Percentiles rank a stretch among this genome's conserved stretches.
These are phyloP conservation scores for Drosophila littoralis DNA, from an alignment of 1,140 invertebrate species.

Conservation along the genomic window DNA sequence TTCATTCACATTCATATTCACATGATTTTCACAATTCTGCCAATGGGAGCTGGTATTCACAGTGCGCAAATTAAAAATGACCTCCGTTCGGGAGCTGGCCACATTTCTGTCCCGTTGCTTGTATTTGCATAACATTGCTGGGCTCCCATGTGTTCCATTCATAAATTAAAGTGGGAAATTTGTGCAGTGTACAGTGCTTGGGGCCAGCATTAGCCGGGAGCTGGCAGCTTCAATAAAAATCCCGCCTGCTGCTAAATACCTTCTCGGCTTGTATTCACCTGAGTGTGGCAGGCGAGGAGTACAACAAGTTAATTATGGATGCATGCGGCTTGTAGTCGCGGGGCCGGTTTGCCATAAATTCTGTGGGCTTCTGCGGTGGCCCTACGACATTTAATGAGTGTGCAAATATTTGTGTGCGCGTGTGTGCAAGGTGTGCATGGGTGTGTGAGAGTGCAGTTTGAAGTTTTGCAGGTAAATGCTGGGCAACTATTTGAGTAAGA, in stretches of 20 bases:
- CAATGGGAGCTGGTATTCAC: constrained; percentile 14
- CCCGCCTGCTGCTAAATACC: constrained; percentile 49
- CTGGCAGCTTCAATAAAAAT: constrained; percentile 55
- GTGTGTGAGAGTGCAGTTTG: constrained; percentile 35
- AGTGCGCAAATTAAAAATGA: constrained; percentile 50
- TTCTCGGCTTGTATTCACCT: constrained; percentile 24
- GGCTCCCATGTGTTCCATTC: constrained; percentile 43
- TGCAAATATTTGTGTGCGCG: constrained; percentile 52
- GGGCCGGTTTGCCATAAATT: constrained; percentile 58
- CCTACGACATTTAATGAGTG: constrained; percentile 70
- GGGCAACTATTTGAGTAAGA: constrained; percentile 67
- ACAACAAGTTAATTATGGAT: constrained; percentile 79
- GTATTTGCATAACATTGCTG: constrained; percentile 38
- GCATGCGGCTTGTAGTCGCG: constrained; percentile 57
- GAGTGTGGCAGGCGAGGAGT: constrained; percentile 40
- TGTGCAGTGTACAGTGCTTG: constrained; percentile 14
- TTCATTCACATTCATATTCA: constrained; percentile 59
- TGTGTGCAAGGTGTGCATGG: not conserved
- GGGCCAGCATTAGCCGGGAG: constrained; percentile 15
- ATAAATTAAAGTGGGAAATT: constrained; percentile 55
- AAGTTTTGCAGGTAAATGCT: constrained; percentile 56
- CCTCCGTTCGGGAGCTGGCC: constrained; percentile 14
- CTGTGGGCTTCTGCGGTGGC: constrained; percentile 53
- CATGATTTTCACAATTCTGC: constrained; percentile 46
- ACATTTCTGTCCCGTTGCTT: not conserved